A percentile compares a stretch with the other conserved stretches of the same genome.
Evolutionary conservation across 2,113 vertebrate genomes (phyloP).

Genomic region (Bos javanicus): DNA sequence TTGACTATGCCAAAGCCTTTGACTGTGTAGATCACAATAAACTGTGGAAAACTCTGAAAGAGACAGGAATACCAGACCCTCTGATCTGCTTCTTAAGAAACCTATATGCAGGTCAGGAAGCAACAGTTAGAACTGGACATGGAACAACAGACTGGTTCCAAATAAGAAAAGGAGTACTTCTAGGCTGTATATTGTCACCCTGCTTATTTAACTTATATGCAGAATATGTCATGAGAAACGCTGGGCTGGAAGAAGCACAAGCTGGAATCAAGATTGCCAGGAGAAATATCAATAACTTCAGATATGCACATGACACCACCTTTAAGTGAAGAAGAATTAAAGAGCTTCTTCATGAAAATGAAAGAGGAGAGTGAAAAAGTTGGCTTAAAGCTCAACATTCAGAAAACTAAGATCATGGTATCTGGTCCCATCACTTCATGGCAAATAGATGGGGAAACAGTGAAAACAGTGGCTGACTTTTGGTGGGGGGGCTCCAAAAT

Average conservation of each 20-base stretch:
- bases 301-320: not conserved
- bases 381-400: not conserved
- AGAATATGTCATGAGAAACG: not conserved
- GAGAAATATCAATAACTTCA: not conserved
- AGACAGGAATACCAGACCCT: not conserved
- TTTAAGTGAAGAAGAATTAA: not conserved
- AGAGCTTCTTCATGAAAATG: not conserved
- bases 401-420: not conserved
- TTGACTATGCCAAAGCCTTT: not conserved
- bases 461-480: not conserved
- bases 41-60: not conserved
- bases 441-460: not conserved
- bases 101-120: not conserved
- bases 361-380: not conserved
- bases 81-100: not conserved
- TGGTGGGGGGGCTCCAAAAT: not conserved
- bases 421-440: not conserved
- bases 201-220: not conserved
- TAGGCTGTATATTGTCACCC: not conserved
- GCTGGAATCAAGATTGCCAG: not conserved
- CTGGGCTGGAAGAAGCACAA: not conserved
- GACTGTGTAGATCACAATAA: not conserved
- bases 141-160: not conserved
- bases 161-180: fast-evolving
- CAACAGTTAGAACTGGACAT: not conserved